A percentile compares a stretch with the other conserved stretches of the same genome.
Conservation (phyloP, 2,888 invertebrate species). For the Drosophila mayaguana region DNA sequence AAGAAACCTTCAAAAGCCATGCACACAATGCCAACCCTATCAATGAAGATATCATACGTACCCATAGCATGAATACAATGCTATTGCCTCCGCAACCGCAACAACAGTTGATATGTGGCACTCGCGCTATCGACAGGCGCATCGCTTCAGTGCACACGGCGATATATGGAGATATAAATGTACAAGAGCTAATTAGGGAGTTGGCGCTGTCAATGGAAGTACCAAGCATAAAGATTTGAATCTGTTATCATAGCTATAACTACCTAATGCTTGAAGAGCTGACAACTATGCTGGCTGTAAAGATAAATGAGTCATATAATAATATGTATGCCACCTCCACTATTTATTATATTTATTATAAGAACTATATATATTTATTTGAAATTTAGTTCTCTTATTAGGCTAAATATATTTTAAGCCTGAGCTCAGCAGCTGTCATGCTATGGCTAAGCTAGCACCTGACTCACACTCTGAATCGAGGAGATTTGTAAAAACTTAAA, state of each 20-base stretch:
- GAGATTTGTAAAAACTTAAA: not conserved
- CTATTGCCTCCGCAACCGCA: conserved; percentile 30
- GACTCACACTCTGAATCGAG: not conserved
- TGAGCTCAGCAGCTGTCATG: not conserved
- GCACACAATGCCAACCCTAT: conserved; percentile 72
- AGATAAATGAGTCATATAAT: not conserved
- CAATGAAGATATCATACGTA: conserved; percentile 68
- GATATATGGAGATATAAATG: conserved; percentile 58
- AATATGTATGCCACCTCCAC: not conserved
- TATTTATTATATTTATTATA: too few relatives aligned
- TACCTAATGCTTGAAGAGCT: conserved; percentile 2
- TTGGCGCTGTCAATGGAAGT: conserved; percentile 30
- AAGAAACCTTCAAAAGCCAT: conserved; percentile 73
- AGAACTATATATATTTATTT: not conserved
- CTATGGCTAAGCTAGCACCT: not conserved
- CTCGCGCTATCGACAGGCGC: conserved; percentile 63
- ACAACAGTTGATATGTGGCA: conserved; percentile 43
- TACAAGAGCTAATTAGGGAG: conserved; percentile 36
- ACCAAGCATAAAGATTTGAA: conserved; percentile 34
- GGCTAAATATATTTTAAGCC: not conserved
- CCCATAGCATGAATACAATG: conserved; percentile 46
- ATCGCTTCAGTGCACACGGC: conserved; percentile 59
- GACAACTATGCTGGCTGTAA: not conserved
- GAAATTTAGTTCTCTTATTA: not conserved
- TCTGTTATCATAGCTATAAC: conserved; percentile 26